Conservation (phyloP, 2,888 invertebrate species). For the Caenorhabditis macrosperma region DNA sequence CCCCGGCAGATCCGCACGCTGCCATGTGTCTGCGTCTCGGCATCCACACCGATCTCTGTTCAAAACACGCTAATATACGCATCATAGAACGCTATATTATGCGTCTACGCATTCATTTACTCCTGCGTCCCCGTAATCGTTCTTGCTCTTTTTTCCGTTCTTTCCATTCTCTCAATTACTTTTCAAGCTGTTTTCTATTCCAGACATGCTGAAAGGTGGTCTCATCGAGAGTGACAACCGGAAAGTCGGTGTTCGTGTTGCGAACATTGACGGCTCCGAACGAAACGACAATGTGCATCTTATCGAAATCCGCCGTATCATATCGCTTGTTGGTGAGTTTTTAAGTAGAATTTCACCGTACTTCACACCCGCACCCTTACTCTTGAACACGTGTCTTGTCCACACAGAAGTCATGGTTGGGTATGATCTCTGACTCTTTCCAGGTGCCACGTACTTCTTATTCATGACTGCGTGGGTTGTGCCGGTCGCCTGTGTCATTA, state of each 20-base stretch:
- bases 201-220: constrained; percentile 53
- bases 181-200: neutral
- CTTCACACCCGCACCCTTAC: too few relatives aligned
- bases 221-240: constrained; percentile 50
- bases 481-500: constrained; percentile 74
- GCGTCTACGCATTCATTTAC: constrained; percentile 8
- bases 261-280: constrained; percentile 38
- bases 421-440: too few relatives aligned
- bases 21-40: constrained; percentile 27
- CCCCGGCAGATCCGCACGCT: constrained; percentile 25
- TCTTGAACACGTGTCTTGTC: too few relatives aligned
- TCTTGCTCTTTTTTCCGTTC: constrained; percentile 3
- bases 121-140: constrained; percentile 13
- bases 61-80: constrained; percentile 37
- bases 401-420: too few relatives aligned
- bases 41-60: constrained; percentile 26
- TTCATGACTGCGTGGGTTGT: constrained; percentile 77
- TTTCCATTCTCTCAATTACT: neutral
- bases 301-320: constrained; percentile 69
- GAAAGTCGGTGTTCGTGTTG: constrained; percentile 45
- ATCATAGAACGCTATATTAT: constrained; percentile 42
- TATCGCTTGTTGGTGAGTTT: constrained; percentile 66
- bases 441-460: constrained; percentile 75
- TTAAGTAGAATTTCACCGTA: neutral
- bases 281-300: constrained; percentile 36